Evolutionary conservation across 37 sponge, comb jelly and placozoan species (phyloP), one percentile per base, ranked within the genome.

Genomic region (Aplysina aerophoba): DNA sequence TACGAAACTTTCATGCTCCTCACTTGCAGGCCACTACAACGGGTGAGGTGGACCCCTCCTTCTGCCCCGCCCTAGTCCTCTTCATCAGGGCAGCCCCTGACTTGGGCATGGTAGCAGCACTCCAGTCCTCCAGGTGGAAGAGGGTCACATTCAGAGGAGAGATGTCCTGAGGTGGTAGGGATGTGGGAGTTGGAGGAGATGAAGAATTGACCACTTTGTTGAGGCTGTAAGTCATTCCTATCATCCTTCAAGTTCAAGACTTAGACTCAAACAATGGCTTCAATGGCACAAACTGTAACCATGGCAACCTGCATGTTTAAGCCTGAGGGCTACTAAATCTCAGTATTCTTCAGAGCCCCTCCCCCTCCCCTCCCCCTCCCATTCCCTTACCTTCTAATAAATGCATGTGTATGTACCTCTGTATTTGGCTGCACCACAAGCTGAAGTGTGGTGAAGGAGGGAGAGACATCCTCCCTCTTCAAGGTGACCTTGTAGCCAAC

Each of bases 1-100:
- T 11, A 44, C 8, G 50, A n/a, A n/a, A n/a, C n/a, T n/a, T n/a
- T n/a, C n/a, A n/a, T 13, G 4, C 28, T 28, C 24, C 64, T 62
- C 64, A 62, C 64, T 62, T 62, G 64, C 64, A 62, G 64, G 64
- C 64, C 24, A 62, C 28, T 13, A 62, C 24, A 62, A 62, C 64
- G 11, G 64, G 64, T 28, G 64, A 4, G 28, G 64, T 62, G 64
- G 24, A 27, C 24, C 50, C 50, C 50, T 62, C 12, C 24, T 4
- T 28, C 64, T 28, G 64, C 24, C 27, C 24, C 24, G 24, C 64
- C 28, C 28, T 62, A 2, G 28, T 13, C 11, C 12, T 27, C 4
- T 62, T 11, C 28, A 62, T 6, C 4, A 62, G 24, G 11, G 11
- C 27, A 13, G 64, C 4, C 27, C 28, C 27, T 62, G 64, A 62